A percentile compares a stretch with the other conserved stretches of the same genome.
Evolutionary conservation across 2,113 vertebrate genomes (phyloP).

Genomic region (Columba janthina): DNA sequence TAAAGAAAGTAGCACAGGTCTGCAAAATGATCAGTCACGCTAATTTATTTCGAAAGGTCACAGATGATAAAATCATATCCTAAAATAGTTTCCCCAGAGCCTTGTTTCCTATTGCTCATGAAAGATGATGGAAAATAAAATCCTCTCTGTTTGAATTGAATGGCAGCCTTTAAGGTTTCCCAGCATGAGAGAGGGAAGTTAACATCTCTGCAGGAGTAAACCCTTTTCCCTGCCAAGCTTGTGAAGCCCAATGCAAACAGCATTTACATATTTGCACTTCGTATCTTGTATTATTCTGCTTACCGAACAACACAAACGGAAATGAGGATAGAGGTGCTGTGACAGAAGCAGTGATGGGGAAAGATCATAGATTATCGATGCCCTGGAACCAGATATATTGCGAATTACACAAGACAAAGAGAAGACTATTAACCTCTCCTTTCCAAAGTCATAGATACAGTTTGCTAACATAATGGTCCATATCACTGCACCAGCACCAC

Average conservation of each 20-base stretch:
- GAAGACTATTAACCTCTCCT: background rate
- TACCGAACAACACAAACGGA: background rate
- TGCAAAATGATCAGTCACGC: background rate
- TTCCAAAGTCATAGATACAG: background rate
- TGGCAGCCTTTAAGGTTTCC: background rate
- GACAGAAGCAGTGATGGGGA: background rate
- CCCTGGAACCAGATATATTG: background rate
- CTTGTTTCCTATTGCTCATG: background rate
- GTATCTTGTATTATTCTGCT: background rate
- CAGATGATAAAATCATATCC: background rate
- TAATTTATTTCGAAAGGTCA: background rate
- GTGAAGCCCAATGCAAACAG: background rate
- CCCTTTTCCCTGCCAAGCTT: background rate
- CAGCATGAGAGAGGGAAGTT: background rate
- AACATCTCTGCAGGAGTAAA: background rate
- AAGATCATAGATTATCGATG: background rate
- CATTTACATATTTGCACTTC: background rate
- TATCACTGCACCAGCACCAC: rapidly evolving
- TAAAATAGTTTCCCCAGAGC: background rate
- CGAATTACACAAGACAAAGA: background rate
- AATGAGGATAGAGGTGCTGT: background rate
- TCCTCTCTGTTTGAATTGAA: background rate
- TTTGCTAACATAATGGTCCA: background rate
- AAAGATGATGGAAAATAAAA: background rate
- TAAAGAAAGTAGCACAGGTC: background rate